Evolutionary conservation across 1,140 invertebrate genomes (phyloP), one percentile per base, ranked within the genome.

Genomic region (Procambarus clarkii): DNA sequence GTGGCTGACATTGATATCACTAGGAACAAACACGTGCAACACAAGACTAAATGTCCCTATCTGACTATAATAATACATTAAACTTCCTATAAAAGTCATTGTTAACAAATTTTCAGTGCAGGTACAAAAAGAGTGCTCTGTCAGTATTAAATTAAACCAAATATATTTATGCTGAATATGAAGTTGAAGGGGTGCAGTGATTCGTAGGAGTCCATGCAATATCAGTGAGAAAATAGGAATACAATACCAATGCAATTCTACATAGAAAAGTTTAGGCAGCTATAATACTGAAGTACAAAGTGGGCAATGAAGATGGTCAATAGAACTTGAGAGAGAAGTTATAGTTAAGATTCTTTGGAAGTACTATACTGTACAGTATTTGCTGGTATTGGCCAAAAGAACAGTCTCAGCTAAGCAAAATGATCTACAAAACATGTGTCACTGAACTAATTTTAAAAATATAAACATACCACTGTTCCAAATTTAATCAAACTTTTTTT

Each of bases 1-100:
- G 58, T 86, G 82, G 83, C 83, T 86, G 74, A 77, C 71, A 86
- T 76, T 85, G 69, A 50, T 54, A 77, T 74, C 69, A 74, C 69
- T 74, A 34, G n/a, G n/a, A 74, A 74, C n/a, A 74, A 34, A 34
- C 4, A 64, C 4, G 60, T 64, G 60, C 60, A 64, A 21, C 15
- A 64, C 60, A 64, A 64, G 13, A 64, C 60, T 64, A 64, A 64
- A 4, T 64, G 60, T 18, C 21, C 60, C 54, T 58, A 18, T 64
- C 18, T 15, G 60, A 21, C 18, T 64, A 64, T 64, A 58, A 9
- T 13, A 64, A 64, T 4, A 64, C 60, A 11, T 21, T 64, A 54
- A 54, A 64, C 18, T 21, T 64, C 15, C 60, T 64, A 0, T 18
- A 64, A 64, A 64, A 21, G 13, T 64, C 0, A 15, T 64, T 64